Evolutionary conservation across 2,888 invertebrate species (phyloP), one percentile per base, ranked within the genome.

Genomic region (Philaethria dido): DNA sequence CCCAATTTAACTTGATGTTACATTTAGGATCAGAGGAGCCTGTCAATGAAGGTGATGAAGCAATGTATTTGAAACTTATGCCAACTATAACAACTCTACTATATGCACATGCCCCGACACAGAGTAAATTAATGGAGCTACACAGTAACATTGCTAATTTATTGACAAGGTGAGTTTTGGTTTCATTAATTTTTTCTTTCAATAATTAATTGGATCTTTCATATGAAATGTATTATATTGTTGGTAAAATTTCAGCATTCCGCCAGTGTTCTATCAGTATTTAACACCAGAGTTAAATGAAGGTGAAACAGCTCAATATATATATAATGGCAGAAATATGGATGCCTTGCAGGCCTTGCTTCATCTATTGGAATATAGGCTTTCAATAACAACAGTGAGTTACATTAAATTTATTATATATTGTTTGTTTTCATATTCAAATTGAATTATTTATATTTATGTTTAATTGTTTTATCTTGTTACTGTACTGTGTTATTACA

Each of bases 131-230:
- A 62, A 93, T 95, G 79, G 95, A 95, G 71, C 87, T 98, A 39
- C 93, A 95, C 74, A 97, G 96, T 76, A 96, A 98, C 87, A 94
- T 97, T 70, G 94, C 97, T 9, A 97, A 98, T 89, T 90, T 98
- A 75, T 88, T 99, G 71, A 97, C 97, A 52, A 94, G 93, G 93
- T 93, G 76, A n/a, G n/a, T n/a, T n/a, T n/a, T n/a, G n/a, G n/a
- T n/a, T 36, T 47, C 0, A 20, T 47, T 13, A 13, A 22, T n/a
- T n/a, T n/a, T n/a, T n/a, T n/a, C n/a, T n/a, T n/a, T n/a, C n/a
- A n/a, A n/a, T n/a, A n/a, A n/a, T n/a, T n/a, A n/a, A n/a, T n/a
- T n/a, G n/a, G n/a, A n/a, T n/a, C n/a, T n/a, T n/a, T n/a, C n/a
- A n/a, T n/a, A n/a, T n/a, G n/a, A 11, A 14, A n/a, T 47, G 0